Conservation (phyloP, 2,888 invertebrate genomes). For the Furcula furcula region DNA sequence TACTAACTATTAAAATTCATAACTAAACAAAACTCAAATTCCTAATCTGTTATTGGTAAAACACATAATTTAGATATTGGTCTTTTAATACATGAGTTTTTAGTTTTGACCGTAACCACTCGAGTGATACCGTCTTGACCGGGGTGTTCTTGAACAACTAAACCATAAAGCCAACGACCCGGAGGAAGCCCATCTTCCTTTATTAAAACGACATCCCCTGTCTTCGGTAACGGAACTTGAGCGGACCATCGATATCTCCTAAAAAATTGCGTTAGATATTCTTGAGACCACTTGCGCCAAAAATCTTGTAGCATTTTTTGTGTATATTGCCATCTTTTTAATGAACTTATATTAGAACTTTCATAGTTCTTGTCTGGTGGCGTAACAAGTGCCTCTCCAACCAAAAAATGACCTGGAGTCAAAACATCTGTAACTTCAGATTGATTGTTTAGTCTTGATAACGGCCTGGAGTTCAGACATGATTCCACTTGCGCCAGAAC, state of each 20-base stretch:
- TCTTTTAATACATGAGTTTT: slow-evolving; percentile 4
- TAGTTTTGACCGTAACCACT: slow-evolving; percentile 6
- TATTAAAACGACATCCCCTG: slow-evolving; percentile 5
- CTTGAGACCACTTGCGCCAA: not conserved
- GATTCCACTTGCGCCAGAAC: slow-evolving; percentile 2
- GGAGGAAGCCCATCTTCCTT: slow-evolving; percentile 1
- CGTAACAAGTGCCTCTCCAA: not conserved
- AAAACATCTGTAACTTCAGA: not conserved
- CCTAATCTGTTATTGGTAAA: slow-evolving; percentile 1
- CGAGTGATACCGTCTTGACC: slow-evolving; percentile 4
- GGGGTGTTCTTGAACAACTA: not conserved
- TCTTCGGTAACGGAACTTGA: slow-evolving; percentile 2
- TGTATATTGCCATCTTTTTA: not conserved
- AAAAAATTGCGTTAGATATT: slow-evolving; percentile 4
- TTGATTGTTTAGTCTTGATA: not conserved
- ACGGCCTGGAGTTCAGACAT: slow-evolving; percentile 3
- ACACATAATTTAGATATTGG: slow-evolving; percentile 4
- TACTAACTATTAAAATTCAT: no score
- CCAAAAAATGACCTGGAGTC: not conserved
- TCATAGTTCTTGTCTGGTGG: not conserved
- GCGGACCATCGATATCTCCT: slow-evolving; percentile 4
- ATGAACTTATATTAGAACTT: not conserved
- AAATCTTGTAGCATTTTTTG: not conserved
- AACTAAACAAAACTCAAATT: no score
- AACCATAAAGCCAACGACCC: slow-evolving; percentile 3